These are phyloP conservation scores for Coenobita brevimanus DNA, from an alignment of 1,140 invertebrate genomes.

Conservation along the genomic window DNA sequence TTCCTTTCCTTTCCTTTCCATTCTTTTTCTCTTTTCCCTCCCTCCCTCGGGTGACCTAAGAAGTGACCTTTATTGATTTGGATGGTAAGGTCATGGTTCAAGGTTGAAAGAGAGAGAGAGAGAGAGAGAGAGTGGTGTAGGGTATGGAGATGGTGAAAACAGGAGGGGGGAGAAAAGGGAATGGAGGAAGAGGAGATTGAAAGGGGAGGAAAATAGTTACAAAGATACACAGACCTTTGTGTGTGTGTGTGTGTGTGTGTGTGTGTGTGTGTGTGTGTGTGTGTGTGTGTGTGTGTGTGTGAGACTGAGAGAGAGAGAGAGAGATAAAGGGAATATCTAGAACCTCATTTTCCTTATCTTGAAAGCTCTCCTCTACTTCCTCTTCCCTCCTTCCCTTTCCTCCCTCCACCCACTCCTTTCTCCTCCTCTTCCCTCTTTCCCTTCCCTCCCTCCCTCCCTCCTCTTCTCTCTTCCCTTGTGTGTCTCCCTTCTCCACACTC, in stretches of 20 bases:
- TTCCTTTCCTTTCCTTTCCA: background rate
- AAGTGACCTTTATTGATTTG: no score
- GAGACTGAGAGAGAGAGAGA: no score
- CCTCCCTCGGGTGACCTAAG: background rate
- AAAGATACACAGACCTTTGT: background rate
- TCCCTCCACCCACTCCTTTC: background rate
- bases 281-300: background rate
- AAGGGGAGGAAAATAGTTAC: background rate
- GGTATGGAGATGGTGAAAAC: no score
- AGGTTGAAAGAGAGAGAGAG: background rate
- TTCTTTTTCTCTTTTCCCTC: no score
- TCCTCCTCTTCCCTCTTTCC: background rate
- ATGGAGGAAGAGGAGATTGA: background rate
- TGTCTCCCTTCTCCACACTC: background rate
- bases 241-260: constrained; percentile 15
- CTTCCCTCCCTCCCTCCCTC: background rate
- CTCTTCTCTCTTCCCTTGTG: background rate
- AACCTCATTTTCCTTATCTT: no score
- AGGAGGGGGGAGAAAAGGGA: background rate
- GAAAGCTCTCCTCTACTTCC: no score
- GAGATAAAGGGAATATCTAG: no score
- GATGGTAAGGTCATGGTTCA: background rate
- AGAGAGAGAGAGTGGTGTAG: no score
- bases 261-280: constrained; percentile 17
- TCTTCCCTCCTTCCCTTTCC: background rate